Percentiles rank a stretch among this genome's conserved stretches.
phyloP scores from a whole-genome alignment of 2,888 invertebrate genomes.

The Lasioglossum lativentre region DNA sequence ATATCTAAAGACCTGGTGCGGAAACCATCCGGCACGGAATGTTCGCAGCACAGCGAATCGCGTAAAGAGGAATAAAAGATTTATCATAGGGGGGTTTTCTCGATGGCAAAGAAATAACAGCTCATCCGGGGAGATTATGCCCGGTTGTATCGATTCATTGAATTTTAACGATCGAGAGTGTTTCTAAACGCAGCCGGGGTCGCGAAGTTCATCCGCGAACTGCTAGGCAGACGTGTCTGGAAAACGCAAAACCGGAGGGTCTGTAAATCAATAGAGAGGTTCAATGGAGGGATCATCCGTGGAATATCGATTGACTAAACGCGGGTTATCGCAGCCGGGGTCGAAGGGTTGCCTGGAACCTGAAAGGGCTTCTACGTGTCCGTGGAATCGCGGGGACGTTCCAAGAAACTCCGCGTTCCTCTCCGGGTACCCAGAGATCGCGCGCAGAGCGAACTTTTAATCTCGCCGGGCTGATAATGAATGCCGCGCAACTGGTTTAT shows the following conservation, averaged over 20 bases:
- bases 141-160: background rate
- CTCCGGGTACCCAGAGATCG: conserved; percentile 47
- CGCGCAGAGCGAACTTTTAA: conserved; percentile 72
- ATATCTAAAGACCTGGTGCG: background rate
- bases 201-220: conserved; percentile 13
- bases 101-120: background rate
- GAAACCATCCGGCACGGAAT: background rate
- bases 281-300: conserved; percentile 23
- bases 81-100: background rate
- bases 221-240: conserved; percentile 24
- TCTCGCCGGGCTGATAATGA: conserved; percentile 77
- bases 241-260: background rate
- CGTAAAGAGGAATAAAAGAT: background rate
- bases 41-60: background rate
- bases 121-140: background rate
- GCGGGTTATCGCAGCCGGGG: conserved; percentile 15
- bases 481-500: conserved; percentile 80
- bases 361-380: conserved; percentile 36
- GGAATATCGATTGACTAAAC: conserved; percentile 50
- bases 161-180: background rate
- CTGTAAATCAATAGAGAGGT: conserved; percentile 32
- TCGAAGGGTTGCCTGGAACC: conserved; percentile 50
- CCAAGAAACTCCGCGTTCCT: conserved; percentile 67
- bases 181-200: conserved; percentile 21
- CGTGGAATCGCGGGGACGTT: conserved; percentile 13